Conservation (phyloP, 2,113 vertebrate species). For the Leptobrachium ailaonicum region DNA sequence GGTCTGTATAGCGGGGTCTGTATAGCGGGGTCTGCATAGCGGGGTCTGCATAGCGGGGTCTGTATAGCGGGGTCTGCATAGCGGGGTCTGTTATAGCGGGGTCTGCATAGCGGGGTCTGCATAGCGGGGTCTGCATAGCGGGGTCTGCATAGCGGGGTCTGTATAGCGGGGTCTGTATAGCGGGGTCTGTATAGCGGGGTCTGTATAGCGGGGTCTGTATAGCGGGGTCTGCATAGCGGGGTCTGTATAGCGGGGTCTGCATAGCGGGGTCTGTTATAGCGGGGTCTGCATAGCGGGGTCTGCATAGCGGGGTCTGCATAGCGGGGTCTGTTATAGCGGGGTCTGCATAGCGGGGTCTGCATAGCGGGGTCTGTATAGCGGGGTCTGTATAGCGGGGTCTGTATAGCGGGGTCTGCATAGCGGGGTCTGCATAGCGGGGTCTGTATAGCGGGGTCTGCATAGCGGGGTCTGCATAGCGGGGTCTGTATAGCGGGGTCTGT, state of each 20-base stretch:
- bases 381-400: conserved; percentile 35
- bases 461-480: conserved; percentile 35
- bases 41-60: conserved; percentile 34
- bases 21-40: conserved; percentile 36
- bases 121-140: conserved; percentile 39
- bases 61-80: conserved; percentile 42
- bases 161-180: conserved; percentile 38
- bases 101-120: conserved; percentile 39
- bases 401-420: conserved; percentile 38
- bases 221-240: conserved; percentile 35
- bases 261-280: conserved; percentile 36
- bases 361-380: conserved; percentile 39
- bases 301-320: conserved; percentile 42
- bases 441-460: conserved; percentile 38
- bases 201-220: conserved; percentile 38
- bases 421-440: conserved; percentile 36
- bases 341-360: conserved; percentile 39
- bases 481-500: conserved; percentile 39
- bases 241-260: conserved; percentile 39
- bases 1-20: conserved; percentile 37
- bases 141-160: conserved; percentile 35
- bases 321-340: conserved; percentile 33
- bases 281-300: conserved; percentile 34
- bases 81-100: conserved; percentile 33
- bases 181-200: conserved; percentile 36